phyloP scores from a whole-genome alignment of 2,888 invertebrate species.

The Lamproptera curius region DNA sequence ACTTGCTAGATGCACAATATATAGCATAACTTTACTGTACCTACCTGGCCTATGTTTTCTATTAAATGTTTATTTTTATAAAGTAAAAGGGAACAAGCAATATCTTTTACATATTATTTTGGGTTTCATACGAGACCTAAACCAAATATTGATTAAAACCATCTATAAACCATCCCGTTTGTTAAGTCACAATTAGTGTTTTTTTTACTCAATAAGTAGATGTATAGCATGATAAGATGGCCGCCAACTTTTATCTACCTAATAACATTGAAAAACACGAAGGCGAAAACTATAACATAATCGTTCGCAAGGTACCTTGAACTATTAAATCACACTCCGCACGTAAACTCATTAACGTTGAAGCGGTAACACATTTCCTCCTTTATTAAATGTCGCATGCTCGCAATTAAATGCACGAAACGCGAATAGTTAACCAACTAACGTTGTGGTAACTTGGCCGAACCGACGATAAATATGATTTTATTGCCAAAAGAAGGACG shows the following conservation, averaged over 20 bases:
- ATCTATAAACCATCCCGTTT: not conserved
- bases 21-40: too few species aligned
- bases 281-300: not conserved
- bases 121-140: too few species aligned
- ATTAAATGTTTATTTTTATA: too few species aligned
- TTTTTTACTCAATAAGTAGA: not conserved
- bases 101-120: too few species aligned
- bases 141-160: not conserved
- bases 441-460: not conserved
- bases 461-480: not conserved
- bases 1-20: too few species aligned
- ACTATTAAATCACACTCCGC: conserved; percentile 6
- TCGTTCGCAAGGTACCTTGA: conserved; percentile 1
- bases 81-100: too few species aligned
- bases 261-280: not conserved
- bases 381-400: conserved; percentile 8
- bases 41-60: too few species aligned
- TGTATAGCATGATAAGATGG: not conserved
- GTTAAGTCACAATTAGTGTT: not conserved
- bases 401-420: conserved; percentile 1
- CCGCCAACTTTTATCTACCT: not conserved
- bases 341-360: conserved; percentile 7
- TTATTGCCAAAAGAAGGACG: too few species aligned
- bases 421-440: not conserved
- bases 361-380: conserved; percentile 10